Evolutionary conservation across 1,140 invertebrate genomes (phyloP).

Genomic region (Whitmania pigra): DNA sequence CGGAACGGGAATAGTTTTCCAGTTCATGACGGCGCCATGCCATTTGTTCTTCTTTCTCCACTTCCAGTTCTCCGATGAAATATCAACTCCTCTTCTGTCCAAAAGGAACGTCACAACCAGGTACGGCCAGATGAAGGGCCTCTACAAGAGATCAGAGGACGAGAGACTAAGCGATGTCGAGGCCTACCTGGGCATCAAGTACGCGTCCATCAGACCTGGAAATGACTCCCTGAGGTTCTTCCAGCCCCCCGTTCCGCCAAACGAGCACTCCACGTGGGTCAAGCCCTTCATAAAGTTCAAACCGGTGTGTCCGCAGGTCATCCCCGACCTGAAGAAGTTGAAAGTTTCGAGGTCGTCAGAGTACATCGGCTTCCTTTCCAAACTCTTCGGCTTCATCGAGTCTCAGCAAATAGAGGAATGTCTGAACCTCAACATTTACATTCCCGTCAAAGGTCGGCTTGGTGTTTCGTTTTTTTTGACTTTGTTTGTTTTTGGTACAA

Average conservation of each 20-base stretch:
- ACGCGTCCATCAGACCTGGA: slow-evolving; percentile 16
- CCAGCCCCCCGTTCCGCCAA: slow-evolving; percentile 21
- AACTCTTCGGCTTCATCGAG: slow-evolving; percentile 22
- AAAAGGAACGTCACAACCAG: slow-evolving; percentile 11
- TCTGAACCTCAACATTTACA: slow-evolving; percentile 27
- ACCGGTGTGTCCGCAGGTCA: slow-evolving; percentile 23
- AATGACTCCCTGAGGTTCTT: background rate
- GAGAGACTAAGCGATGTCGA: slow-evolving; percentile 17
- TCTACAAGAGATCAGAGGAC: slow-evolving; percentile 2
- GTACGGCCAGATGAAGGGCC: slow-evolving; percentile 20
- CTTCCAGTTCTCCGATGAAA: background rate
- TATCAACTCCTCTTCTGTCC: background rate
- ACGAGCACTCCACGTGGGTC: background rate
- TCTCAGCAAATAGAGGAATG: slow-evolving; percentile 25
- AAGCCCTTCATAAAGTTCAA: slow-evolving; percentile 12
- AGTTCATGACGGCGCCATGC: no score
- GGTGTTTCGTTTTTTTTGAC: no score
- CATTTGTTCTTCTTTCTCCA: background rate
- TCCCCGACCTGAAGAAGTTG: slow-evolving; percentile 19
- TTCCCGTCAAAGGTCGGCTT: slow-evolving; percentile 11
- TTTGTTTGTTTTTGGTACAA: no score
- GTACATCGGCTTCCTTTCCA: slow-evolving; percentile 14
- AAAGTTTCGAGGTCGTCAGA: slow-evolving; percentile 5
- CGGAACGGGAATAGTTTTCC: no score
- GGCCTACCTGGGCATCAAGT: slow-evolving; percentile 23